Base-by-base conservation (phyloP, 2,113 vertebrate genomes). In the Mormoops blainvillei region DNA sequence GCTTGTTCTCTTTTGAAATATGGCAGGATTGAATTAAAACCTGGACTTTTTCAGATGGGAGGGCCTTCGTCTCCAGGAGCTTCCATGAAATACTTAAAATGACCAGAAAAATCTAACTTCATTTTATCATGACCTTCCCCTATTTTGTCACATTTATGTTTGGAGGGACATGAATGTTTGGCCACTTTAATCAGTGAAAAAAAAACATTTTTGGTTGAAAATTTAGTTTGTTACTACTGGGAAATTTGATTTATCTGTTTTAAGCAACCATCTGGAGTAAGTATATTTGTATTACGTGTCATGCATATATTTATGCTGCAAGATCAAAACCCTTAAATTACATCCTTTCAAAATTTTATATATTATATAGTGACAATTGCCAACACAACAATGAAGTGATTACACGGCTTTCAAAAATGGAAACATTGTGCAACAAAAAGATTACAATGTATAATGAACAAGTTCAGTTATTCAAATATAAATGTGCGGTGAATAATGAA, bases 221-320 rank as follows among this genome's bases (percentile, higher is more conserved):
- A 90, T 98, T 96, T 97, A 97, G 96, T 96, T 98, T 98, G 94
- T 97, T 97, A 97, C 92, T 85, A 96, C 91, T 96, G 90, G 0
- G 3, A 97, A 97, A 98, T 98, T 98, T 98, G 97, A 98, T 98
- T 96, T 98, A 98, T 98, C 95, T 98, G 94, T 91, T 98, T 93
- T 97, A 97, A 97, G 94, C 96, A 98, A 95, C 98, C 98, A 98
- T 98, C 98, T 98, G 98, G 98, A 98, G 87, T 97, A 97, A 97
- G 97, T 98, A 98, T 98, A 97, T 98, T 98, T 98, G 93, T 96
- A 96, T 97, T 98, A 96, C 36, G 84, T 98, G 97, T 96, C 91
- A 97, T 97, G 98, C 97, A 98, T 98, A 97, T 98, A 98, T 98
- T 98, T 98, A 96, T 98, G 95, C 95, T 98, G 89, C 96, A 97